Base-by-base conservation (phyloP, 2,888 invertebrate genomes). In the Melitaea athalia region DNA sequence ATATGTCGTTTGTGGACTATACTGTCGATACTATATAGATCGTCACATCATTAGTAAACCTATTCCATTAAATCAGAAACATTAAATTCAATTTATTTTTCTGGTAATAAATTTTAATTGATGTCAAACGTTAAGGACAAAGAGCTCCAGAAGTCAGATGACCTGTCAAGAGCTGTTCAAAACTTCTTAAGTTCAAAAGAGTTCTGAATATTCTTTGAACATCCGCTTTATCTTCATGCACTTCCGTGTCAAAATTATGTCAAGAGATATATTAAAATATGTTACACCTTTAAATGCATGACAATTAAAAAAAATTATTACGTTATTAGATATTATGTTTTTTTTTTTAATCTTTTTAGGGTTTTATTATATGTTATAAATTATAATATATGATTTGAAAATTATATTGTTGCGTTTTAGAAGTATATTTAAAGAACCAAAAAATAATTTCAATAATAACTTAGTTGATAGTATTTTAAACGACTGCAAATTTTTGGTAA, bases 151-250 rank as follows among this genome's bases (percentile, higher is more conserved):
- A 80, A 79, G 76, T 75, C 70, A 75, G 75, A 76, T 71, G 74
- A 75, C 79, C 75, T 70, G 75, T 79, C 75, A 80, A 84, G 81
- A 77, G 76, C 75, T 73, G 78, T 82, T 79, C 76, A 81, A 82
- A 15, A 79, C 76, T 77, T 76, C 74, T 76, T 64, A 38, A 55
- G 62, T 68, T 65, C 59, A 53, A 33, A 67, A 70, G 63, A 68
- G 63, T 70, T 59, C 59, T 53, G 62, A 68, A 68, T 70, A 68
- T 67, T 68, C 70, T 68, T 70, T 64, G 69, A 69, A 69, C 64
- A 55, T 61, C 68, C 62, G 59, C 49, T 60, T 53, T 60, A 68
- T 71, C 59, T 65, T 62, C 64, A 67, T 62, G 50, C 64, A 67
- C 69, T 62, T 62, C 10, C 59, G 67, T 62, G 70, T 68, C 53